These are phyloP conservation scores for Speoplatyrhinus poulsoni DNA, from an alignment of 2,113 vertebrate genomes.

Conservation along the genomic window DNA sequence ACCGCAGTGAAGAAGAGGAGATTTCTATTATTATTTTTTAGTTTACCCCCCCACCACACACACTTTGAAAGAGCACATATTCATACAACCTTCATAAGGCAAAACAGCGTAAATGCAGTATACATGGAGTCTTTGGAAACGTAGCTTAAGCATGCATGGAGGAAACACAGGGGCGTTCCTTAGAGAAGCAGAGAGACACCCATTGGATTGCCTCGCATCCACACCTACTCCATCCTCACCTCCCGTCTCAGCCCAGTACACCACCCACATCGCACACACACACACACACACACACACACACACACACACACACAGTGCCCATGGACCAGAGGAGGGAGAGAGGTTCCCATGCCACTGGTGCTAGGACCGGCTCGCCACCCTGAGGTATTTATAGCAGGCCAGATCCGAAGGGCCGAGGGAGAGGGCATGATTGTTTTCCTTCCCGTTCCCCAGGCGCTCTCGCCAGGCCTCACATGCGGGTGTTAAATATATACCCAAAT, in stretches of 20 bases:
- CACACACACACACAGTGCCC: constrained; percentile 20
- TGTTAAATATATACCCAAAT: constrained; percentile 81
- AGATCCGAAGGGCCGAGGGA: constrained; percentile 77
- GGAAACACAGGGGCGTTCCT: constrained; percentile 60
- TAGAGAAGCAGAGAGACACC: constrained; percentile 53
- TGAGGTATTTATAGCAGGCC: constrained; percentile 93
- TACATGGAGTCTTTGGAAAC: constrained; percentile 72
- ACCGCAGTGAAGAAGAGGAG: constrained; percentile 66
- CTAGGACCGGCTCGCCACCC: constrained; percentile 85
- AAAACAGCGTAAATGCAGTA: constrained; percentile 77
- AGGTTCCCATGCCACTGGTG: constrained; percentile 96
- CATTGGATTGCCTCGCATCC: neutral
- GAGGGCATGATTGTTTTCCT: constrained; percentile 95
- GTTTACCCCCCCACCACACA: neutral
- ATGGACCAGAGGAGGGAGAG: constrained; percentile 58
- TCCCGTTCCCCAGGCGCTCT: constrained; percentile 89
- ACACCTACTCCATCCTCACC: too few relatives aligned
- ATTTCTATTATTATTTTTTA: constrained; percentile 58
- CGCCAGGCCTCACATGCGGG: constrained; percentile 79
- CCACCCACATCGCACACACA: too few relatives aligned
- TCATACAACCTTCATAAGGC: constrained; percentile 78
- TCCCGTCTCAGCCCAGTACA: too few relatives aligned
- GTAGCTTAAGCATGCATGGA: constrained; percentile 35
- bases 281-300: constrained; percentile 7
- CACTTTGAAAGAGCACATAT: constrained; percentile 76